Evolutionary conservation across 2,888 invertebrate genomes (phyloP).

Genomic region (Agrilus cyanescens): DNA sequence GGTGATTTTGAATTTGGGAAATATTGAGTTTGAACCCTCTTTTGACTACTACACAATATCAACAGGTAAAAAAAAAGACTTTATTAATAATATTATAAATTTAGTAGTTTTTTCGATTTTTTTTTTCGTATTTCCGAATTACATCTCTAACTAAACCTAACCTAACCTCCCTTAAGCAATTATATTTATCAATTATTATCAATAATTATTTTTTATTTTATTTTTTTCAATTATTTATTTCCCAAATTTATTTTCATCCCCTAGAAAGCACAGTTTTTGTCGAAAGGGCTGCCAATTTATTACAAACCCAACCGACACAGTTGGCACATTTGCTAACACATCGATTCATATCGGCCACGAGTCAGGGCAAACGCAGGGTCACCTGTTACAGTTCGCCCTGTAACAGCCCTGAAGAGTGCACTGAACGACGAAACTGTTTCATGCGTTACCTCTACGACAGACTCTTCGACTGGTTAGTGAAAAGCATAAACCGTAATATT

Average conservation of each 20-base stretch:
- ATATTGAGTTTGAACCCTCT: constrained; percentile 23
- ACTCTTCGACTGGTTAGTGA: constrained; percentile 31
- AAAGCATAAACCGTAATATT: constrained; percentile 22
- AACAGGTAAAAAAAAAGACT: no score
- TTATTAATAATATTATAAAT: no score
- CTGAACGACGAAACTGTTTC: constrained; percentile 30
- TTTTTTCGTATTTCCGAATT: no score
- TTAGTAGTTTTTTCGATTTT: no score
- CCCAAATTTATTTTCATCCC: constrained; percentile 4
- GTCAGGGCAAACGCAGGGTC: constrained; percentile 17
- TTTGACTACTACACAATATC: no score
- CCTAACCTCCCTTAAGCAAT: no score
- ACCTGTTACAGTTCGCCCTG: constrained; percentile 26
- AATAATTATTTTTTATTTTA: no score
- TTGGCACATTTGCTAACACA: constrained; percentile 24
- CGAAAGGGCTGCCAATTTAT: constrained; percentile 19
- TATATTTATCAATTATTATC: no score
- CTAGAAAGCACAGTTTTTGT: constrained; percentile 25
- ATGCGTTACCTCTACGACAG: constrained; percentile 32
- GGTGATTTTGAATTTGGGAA: constrained; percentile 29
- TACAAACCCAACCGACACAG: constrained; percentile 17
- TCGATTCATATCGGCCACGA: constrained; percentile 24
- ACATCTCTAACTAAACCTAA: no score
- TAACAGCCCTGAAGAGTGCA: constrained; percentile 28
- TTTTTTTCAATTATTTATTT: no score